These are phyloP conservation scores for Callospermophilus lateralis DNA, from an alignment of 2,113 vertebrate genomes.

Conservation along the genomic window DNA sequence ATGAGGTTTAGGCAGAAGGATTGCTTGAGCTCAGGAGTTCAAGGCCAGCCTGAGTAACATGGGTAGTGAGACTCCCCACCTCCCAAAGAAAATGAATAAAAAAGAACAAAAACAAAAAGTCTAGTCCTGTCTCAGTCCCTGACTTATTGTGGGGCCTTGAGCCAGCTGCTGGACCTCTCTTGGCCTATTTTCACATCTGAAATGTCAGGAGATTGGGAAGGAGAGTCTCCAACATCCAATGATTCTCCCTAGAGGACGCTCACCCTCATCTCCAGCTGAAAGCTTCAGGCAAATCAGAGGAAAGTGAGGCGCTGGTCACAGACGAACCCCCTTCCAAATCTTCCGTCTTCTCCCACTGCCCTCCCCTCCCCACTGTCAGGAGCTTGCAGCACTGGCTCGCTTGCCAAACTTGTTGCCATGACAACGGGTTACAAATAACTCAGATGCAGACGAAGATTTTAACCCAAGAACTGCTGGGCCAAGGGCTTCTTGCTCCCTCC, in stretches of 20 bases:
- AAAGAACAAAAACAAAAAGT: background rate
- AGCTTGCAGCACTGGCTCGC: conserved; percentile 68
- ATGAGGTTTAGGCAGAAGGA: background rate
- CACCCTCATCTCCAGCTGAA: conserved; percentile 67
- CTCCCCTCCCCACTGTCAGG: conserved; percentile 76
- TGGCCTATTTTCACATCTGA: conserved; percentile 50
- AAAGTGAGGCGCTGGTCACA: conserved; percentile 70
- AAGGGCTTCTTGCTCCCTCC: conserved; percentile 57
- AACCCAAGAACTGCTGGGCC: conserved; percentile 78
- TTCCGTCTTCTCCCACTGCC: conserved; percentile 74
- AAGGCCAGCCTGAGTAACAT: background rate
- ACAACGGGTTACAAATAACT: conserved; percentile 83
- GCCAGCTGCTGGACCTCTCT: conserved; percentile 59
- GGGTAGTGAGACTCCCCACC: background rate
- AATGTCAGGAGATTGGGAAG: conserved; percentile 55
- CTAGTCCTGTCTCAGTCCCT: background rate
- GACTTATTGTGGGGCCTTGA: conserved; percentile 61
- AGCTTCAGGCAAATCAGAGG: conserved; percentile 64
- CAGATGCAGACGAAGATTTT: conserved; percentile 78
- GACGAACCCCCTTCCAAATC: conserved; percentile 66
- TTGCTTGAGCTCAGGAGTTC: background rate
- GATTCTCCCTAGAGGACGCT: conserved; percentile 45
- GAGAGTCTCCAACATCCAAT: background rate
- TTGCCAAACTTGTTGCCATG: conserved; percentile 82
- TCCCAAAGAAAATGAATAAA: too few relatives aligned